Base-by-base conservation (phyloP, 2,113 vertebrate genomes). In the Amblyornis subalaris region DNA sequence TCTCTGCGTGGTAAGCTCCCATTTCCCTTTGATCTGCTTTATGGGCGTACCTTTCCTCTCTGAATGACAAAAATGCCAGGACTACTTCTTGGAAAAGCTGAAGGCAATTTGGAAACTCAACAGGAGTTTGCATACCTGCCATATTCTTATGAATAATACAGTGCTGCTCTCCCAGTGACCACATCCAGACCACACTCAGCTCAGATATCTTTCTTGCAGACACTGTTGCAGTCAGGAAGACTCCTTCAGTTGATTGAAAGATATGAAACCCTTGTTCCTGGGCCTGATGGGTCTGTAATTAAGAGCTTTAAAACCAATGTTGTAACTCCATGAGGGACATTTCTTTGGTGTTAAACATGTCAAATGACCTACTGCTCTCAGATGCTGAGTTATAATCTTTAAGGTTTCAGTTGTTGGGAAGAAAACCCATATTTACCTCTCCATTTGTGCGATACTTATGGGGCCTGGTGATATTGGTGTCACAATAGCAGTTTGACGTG, bases 181-280 rank as follows among this genome's bases (percentile, higher is more conserved):
- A 64, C 89, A 50, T 58, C 31, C 88, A 93, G 60, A 61, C 73
- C 92, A 64, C 79, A 23, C 55, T 89, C 36, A 50, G 36, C 66
- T 84, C 45, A 53, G 44, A 9, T 93, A 91, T 72, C 94, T 87
- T 67, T 81, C 84, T 33, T 50, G 69, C 86, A 84, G 84, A 69
- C 50, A 45, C 36, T 87, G 33, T 48, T 26, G 66, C 91, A 95
- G 95, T 92, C 93, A 66, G 77, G 50, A 91, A 93, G 96, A 53
- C 89, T 93, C 94, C 94, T 91, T 57, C 22, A 72, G 57, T 35
- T 94, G 96, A 96, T 94, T 36, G 80, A 91, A 92, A 94, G 94
- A 96, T 94, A 96, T 4, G 40, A 93, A 91, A 70, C 31, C 36
- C 77, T 84, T 81, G 42, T 81, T 94, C 53, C 77, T 78, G 45